A percentile compares a stretch with the other conserved stretches of the same genome.
Conservation (phyloP, 2,113 vertebrate species). For the Mola mola region DNA sequence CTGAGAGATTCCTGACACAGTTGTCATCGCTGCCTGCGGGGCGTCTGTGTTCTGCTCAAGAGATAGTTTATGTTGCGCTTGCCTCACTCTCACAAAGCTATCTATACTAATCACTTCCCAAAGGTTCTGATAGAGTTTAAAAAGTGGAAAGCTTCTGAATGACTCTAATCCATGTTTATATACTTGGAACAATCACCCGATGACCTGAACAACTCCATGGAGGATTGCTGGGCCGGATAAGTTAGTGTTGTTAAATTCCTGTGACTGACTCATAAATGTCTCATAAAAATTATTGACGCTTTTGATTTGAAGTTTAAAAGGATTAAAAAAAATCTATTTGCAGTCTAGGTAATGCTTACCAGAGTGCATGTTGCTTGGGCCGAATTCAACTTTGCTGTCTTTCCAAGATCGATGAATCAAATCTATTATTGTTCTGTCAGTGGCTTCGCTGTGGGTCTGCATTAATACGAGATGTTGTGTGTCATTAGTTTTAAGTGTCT, state of each 20-base stretch:
- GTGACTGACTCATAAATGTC: not conserved
- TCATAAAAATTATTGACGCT: not conserved
- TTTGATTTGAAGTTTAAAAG: not conserved
- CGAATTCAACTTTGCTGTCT: not conserved
- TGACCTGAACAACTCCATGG: conserved; percentile 17
- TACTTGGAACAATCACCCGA: conserved; percentile 10
- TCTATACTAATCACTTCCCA: not conserved
- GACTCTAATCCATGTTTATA: not conserved
- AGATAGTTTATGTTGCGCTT: conserved; percentile 38
- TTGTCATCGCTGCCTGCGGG: conserved; percentile 57
- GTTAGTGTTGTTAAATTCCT: not conserved
- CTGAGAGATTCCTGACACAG: conserved; percentile 48
- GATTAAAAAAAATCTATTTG: too few species aligned
- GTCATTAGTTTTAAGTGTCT: not conserved
- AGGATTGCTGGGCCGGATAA: conserved; percentile 30
- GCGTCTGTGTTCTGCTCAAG: conserved; percentile 27
- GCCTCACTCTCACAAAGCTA: conserved; percentile 4
- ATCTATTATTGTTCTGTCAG: not conserved
- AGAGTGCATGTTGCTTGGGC: not conserved
- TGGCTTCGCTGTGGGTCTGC: not conserved
- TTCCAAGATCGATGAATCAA: not conserved
- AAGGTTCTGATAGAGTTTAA: not conserved
- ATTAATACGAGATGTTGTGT: not conserved
- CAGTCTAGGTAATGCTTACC: too few species aligned
- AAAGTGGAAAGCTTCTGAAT: not conserved